Conservation (phyloP, 2,888 invertebrate genomes). For the Deilephila porcellus region DNA sequence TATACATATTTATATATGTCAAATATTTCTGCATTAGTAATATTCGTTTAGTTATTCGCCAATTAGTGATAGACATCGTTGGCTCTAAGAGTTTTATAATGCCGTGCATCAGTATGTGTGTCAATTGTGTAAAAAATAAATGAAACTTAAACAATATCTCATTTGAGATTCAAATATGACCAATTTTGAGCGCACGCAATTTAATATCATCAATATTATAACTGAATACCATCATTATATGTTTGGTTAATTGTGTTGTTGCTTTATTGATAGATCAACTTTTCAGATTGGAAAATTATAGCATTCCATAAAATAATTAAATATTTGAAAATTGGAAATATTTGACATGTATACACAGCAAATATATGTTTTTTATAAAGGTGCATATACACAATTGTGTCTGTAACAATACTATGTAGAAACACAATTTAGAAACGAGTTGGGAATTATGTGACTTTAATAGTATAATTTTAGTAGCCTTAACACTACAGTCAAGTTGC, state of each 20-base stretch:
- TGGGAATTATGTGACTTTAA: conserved; percentile 25
- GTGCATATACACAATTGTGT: conserved; percentile 52
- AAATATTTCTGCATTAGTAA: conserved; percentile 20
- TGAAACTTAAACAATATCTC: too few relatives aligned
- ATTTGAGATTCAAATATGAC: too few relatives aligned
- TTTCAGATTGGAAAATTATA: background rate
- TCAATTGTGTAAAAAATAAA: too few relatives aligned
- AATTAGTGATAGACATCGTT: background rate
- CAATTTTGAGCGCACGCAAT: too few relatives aligned
- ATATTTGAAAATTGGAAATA: conserved; percentile 29
- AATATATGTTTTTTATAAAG: conserved; percentile 42
- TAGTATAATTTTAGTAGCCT: conserved; percentile 16
- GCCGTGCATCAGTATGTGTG: too few relatives aligned
- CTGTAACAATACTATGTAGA: conserved; percentile 52
- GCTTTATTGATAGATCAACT: too few relatives aligned
- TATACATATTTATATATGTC: conserved; percentile 2
- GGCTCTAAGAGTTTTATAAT: background rate
- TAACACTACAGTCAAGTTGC: conserved; percentile 19
- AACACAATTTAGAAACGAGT: conserved; percentile 21
- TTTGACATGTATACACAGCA: conserved; percentile 8
- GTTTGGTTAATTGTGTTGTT: too few relatives aligned
- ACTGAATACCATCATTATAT: too few relatives aligned
- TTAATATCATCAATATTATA: too few relatives aligned
- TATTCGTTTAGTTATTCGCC: background rate
- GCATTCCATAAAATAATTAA: conserved; percentile 39